A percentile compares a stretch with the other conserved stretches of the same genome.
Conservation (phyloP, 2,797 vertebrate genomes). For the Neopelma chrysocephalum region DNA sequence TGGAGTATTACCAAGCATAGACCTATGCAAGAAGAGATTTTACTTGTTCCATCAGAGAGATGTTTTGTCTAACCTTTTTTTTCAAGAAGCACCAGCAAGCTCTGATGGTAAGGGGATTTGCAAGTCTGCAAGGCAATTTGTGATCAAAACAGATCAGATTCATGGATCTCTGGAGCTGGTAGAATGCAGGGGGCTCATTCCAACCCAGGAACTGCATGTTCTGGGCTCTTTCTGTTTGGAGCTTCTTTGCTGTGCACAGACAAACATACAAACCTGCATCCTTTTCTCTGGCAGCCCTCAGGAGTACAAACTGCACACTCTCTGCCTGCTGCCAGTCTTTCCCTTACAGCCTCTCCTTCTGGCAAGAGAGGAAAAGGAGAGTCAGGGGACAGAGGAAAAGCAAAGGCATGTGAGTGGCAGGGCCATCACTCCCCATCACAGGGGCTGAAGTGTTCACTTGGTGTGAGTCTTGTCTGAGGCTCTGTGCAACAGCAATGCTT, state of each 20-base stretch:
- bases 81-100: background rate
- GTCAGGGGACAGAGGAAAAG: background rate
- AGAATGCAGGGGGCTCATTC: background rate
- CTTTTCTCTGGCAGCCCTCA: background rate
- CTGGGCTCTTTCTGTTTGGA: background rate
- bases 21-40: background rate
- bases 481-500: background rate
- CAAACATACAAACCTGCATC: background rate
- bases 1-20: background rate
- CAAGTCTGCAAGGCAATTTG: background rate
- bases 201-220: background rate
- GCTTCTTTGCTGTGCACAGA: background rate
- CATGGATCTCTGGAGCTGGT: rapidly evolving
- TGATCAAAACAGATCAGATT: background rate
- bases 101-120: background rate
- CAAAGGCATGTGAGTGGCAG: background rate
- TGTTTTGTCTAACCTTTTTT: background rate
- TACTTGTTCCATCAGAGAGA: background rate
- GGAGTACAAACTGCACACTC: background rate
- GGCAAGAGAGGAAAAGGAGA: background rate
- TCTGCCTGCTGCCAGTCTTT: background rate
- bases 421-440: background rate
- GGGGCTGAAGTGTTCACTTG: background rate
- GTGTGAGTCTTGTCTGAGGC: background rate
- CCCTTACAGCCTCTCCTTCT: background rate